Evolutionary conservation across 2,888 invertebrate genomes (phyloP).

Genomic region (Andrena praecox): DNA sequence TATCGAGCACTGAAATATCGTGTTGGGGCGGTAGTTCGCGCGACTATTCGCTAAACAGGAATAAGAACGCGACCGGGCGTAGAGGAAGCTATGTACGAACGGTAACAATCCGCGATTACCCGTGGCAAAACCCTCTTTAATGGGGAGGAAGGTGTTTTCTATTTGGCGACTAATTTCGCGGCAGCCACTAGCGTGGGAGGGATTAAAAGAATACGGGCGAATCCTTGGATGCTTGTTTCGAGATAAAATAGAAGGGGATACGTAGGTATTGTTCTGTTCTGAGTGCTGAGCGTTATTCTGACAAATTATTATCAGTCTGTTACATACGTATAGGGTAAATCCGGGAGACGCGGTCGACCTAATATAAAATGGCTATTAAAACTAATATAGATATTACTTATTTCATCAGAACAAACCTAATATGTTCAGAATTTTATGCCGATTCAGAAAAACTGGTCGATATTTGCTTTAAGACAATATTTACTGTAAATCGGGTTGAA

Average conservation of each 20-base stretch:
- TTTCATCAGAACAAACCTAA: no score
- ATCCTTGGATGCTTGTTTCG: background rate
- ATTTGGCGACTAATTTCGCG: slow-evolving; percentile 39
- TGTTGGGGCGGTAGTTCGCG: slow-evolving; percentile 7
- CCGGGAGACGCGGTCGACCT: no score
- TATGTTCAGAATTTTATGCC: no score
- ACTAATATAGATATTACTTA: no score
- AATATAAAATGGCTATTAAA: no score
- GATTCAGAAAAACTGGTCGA: no score
- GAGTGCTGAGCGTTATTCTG: background rate
- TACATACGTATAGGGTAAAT: no score
- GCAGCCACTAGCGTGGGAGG: background rate
- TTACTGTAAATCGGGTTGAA: no score
- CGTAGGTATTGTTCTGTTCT: background rate
- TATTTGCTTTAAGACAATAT: no score
- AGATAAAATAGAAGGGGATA: background rate
- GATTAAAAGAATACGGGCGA: slow-evolving; percentile 13
- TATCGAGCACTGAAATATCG: slow-evolving; percentile 69
- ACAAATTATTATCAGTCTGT: background rate
- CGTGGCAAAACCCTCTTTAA: slow-evolving; percentile 19
- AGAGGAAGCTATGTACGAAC: slow-evolving; percentile 12
- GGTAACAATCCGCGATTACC: slow-evolving; percentile 33
- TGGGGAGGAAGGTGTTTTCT: slow-evolving; percentile 27
- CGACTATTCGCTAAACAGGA: slow-evolving; percentile 49
- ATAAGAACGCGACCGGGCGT: slow-evolving; percentile 36